Conservation (phyloP, 1,140 invertebrate genomes). For the Megathymus violae region DNA sequence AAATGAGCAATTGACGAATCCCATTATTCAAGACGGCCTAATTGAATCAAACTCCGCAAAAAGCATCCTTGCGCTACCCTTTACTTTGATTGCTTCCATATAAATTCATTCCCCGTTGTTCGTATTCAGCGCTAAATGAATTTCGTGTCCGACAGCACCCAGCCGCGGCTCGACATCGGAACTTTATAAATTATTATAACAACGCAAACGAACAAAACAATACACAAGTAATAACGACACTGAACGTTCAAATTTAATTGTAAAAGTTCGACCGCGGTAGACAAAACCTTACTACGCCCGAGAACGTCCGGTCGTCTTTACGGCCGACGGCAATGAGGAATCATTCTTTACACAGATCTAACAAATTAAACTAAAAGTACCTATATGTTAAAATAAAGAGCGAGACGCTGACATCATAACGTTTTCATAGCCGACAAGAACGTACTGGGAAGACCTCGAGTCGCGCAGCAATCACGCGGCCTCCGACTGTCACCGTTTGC, state of each 20-base stretch:
- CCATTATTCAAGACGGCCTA: conserved; percentile 55
- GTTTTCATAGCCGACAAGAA: conserved; percentile 54
- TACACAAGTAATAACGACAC: conserved; percentile 53
- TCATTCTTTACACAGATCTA: conserved; percentile 44
- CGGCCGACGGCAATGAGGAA: conserved; percentile 38
- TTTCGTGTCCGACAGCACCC: conserved; percentile 55
- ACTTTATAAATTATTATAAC: conserved; percentile 68
- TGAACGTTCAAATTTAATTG: conserved; percentile 56
- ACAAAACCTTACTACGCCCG: conserved; percentile 41
- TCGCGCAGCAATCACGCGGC: conserved; percentile 41
- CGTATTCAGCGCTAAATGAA: conserved; percentile 67
- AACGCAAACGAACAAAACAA: conserved; percentile 56
- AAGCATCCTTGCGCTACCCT: conserved; percentile 49
- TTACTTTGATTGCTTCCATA: conserved; percentile 72
- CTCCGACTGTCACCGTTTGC: conserved; percentile 59
- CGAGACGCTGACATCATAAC: conserved; percentile 49
- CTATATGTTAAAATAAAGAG: conserved; percentile 56
- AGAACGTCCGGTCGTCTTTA: not conserved
- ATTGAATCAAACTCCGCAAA: conserved; percentile 63
- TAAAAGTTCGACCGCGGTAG: conserved; percentile 52
- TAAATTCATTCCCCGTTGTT: conserved; percentile 66
- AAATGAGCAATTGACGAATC: conserved; percentile 47
- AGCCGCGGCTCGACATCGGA: conserved; percentile 51
- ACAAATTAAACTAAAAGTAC: conserved; percentile 45
- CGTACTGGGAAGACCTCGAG: no score